A percentile compares a stretch with the other conserved stretches of the same genome.
phyloP scores from a whole-genome alignment of 2,888 invertebrate species.

The Choreutis nemorana region DNA sequence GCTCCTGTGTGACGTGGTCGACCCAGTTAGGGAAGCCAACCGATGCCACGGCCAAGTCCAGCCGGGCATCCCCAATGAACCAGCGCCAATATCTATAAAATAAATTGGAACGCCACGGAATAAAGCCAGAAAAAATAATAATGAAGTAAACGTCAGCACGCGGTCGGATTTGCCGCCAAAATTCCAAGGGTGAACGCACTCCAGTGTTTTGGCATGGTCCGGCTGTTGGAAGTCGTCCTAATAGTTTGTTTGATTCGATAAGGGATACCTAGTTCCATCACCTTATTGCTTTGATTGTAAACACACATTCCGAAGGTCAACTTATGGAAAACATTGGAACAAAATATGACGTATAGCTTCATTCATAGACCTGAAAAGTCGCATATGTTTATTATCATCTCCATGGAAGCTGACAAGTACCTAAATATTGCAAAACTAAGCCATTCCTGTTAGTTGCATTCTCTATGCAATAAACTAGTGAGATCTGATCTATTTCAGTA shows the following conservation, averaged over 20 bases:
- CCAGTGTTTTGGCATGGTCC: slow-evolving; percentile 57
- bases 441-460: neutral
- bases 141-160: slow-evolving; percentile 50
- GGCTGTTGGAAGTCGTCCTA: slow-evolving; percentile 51
- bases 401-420: too few species aligned
- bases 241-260: slow-evolving; percentile 54
- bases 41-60: slow-evolving; percentile 64
- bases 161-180: slow-evolving; percentile 53
- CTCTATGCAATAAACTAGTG: neutral
- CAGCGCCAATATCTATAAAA: slow-evolving; percentile 66
- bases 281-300: neutral
- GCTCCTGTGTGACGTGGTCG: slow-evolving; percentile 54
- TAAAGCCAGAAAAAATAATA: slow-evolving; percentile 52
- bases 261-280: slow-evolving; percentile 15
- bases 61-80: slow-evolving; percentile 61
- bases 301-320: too few species aligned
- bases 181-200: slow-evolving; percentile 56
- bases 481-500: slow-evolving; percentile 5
- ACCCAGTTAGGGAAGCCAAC: slow-evolving; percentile 62
- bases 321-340: too few species aligned
- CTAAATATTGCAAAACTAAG: too few species aligned
- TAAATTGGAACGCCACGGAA: slow-evolving; percentile 51
- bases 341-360: too few species aligned
- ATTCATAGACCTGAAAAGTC: too few species aligned
- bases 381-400: too few species aligned